These are phyloP conservation scores for Nephrotoma appendiculata DNA, from an alignment of 2,888 invertebrate species.

Conservation along the genomic window DNA sequence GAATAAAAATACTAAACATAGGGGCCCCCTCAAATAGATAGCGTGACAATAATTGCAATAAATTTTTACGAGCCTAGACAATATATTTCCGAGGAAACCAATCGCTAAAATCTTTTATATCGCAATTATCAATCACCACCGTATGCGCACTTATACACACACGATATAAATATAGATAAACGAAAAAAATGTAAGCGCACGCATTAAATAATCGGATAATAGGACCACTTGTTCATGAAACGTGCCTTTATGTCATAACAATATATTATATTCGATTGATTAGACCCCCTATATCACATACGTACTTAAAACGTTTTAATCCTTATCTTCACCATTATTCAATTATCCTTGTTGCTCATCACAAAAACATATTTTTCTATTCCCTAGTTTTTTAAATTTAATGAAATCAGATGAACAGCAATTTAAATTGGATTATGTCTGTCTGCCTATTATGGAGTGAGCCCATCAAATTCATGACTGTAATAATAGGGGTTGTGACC, in stretches of 20 bases:
- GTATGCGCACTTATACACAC: neutral
- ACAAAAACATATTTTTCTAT: neutral
- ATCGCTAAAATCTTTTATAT: neutral
- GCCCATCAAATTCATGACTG: neutral
- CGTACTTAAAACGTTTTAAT: neutral
- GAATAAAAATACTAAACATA: too few species aligned
- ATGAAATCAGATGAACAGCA: neutral
- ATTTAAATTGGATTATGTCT: neutral
- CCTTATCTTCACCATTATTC: neutral
- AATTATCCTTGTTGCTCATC: neutral
- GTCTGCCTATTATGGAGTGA: neutral
- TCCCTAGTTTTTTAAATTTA: neutral
- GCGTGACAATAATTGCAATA: neutral
- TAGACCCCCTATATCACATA: neutral
- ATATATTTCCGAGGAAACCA: neutral
- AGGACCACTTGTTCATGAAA: neutral
- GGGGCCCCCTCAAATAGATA: neutral
- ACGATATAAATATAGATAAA: neutral
- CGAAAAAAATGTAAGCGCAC: neutral
- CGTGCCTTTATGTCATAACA: neutral
- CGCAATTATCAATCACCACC: neutral
- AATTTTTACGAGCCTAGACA: neutral
- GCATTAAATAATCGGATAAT: neutral
- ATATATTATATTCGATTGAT: neutral
- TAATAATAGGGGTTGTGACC: neutral